Conservation (phyloP, 1,140 invertebrate genomes). For the Cylas formicarius region DNA sequence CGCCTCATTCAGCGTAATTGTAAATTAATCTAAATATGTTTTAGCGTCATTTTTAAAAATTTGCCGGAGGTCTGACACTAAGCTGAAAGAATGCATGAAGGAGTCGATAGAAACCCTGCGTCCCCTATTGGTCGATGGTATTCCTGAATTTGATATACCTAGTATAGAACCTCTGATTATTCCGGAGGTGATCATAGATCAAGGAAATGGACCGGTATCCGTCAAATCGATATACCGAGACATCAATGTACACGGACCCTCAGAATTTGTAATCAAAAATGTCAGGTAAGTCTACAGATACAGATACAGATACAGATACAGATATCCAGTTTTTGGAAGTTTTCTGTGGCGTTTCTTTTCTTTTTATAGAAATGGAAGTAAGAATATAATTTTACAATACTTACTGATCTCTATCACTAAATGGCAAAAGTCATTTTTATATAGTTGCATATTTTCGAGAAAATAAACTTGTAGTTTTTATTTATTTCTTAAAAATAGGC, state of each 20-base stretch:
- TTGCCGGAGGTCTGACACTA: slow-evolving; percentile 43
- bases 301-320: neutral
- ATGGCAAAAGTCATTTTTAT: too few species aligned
- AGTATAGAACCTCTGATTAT: slow-evolving; percentile 56
- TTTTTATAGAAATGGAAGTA: too few species aligned
- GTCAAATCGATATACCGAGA: slow-evolving; percentile 53
- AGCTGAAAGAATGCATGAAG: slow-evolving; percentile 44
- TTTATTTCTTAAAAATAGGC: too few species aligned
- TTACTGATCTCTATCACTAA: too few species aligned
- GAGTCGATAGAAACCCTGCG: slow-evolving; percentile 44
- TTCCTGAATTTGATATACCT: slow-evolving; percentile 53
- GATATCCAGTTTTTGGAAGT: too few species aligned
- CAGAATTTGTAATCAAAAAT: slow-evolving; percentile 48
- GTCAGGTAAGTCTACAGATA: slow-evolving; percentile 47
- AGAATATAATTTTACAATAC: too few species aligned
- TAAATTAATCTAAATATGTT: too few species aligned
- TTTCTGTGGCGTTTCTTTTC: too few species aligned
- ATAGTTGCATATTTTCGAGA: too few species aligned
- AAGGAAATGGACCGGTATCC: slow-evolving; percentile 53
- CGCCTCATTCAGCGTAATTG: too few species aligned
- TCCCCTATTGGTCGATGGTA: slow-evolving; percentile 48
- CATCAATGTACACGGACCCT: slow-evolving; percentile 52
- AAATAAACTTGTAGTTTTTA: too few species aligned
- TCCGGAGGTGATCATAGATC: slow-evolving; percentile 51
- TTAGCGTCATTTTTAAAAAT: slow-evolving; percentile 44